A percentile compares a stretch with the other conserved stretches of the same genome.
phyloP scores from a whole-genome alignment of 2,113 vertebrate species.

The Taxidea taxus region DNA sequence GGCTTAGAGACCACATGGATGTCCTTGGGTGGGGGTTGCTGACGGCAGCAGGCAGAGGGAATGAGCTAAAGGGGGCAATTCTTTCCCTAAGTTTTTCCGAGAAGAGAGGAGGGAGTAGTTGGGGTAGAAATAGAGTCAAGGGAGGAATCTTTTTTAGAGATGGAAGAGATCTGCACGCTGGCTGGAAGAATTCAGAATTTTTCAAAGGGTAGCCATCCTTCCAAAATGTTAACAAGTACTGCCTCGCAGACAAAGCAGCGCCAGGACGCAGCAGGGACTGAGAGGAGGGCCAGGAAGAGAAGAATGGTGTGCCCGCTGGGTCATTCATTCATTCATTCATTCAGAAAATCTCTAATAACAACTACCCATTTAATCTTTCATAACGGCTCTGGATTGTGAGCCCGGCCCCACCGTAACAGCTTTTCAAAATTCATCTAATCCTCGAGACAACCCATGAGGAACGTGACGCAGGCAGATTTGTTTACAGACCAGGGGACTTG shows the following conservation, averaged over 20 bases:
- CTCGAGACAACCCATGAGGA: not conserved
- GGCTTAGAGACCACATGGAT: not conserved
- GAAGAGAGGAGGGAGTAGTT: not conserved
- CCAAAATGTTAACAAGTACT: not conserved
- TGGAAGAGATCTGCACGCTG: not conserved
- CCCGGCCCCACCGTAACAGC: not conserved
- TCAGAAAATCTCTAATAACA: constrained; percentile 35
- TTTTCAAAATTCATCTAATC: constrained; percentile 37
- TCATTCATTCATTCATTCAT: not conserved
- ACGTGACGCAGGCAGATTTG: not conserved
- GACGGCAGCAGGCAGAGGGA: rapidly evolving
- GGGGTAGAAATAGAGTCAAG: not conserved
- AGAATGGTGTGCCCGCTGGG: not conserved
- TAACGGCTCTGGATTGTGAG: not conserved
- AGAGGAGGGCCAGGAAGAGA: not conserved
- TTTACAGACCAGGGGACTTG: not conserved
- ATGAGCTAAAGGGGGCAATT: rapidly evolving
- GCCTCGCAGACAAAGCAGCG: not conserved
- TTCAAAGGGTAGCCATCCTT: not conserved
- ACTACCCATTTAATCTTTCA: not conserved
- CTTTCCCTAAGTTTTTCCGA: not conserved
- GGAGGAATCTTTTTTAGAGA: not conserved
- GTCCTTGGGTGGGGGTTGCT: rapidly evolving
- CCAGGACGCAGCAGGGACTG: not conserved
- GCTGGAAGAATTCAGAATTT: not conserved